A percentile compares a stretch with the other conserved stretches of the same genome.
Conservation (phyloP, 1,140 invertebrate species). For the Camponotus floridanus region DNA sequence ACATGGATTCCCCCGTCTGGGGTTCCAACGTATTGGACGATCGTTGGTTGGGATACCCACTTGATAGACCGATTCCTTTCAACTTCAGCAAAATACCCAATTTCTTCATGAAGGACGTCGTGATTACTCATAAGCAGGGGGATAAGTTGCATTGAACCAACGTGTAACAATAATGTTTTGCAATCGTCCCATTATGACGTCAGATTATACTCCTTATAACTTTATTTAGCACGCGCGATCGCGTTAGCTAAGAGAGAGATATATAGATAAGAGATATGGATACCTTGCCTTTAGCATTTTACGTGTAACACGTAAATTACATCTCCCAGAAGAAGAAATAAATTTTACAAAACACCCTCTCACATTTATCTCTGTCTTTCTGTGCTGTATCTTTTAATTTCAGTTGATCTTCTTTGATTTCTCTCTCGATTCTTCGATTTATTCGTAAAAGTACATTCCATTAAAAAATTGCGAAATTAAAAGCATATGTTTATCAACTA, state of each 20-base stretch:
- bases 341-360: conserved; percentile 30
- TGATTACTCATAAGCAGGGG: conserved; percentile 86
- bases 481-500: background rate
- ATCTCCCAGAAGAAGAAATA: background rate
- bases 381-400: background rate
- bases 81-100: conserved; percentile 86
- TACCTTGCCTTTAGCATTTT: background rate
- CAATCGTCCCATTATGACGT: background rate
- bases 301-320: background rate
- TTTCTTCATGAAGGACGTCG: conserved; percentile 88
- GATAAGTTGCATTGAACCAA: conserved; percentile 77
- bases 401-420: background rate
- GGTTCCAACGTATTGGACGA: conserved; percentile 73
- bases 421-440: background rate
- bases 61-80: conserved; percentile 86
- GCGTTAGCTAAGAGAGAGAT: background rate
- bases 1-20: conserved; percentile 71
- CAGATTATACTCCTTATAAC: background rate
- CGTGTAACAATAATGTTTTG: conserved; percentile 58
- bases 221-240: conserved; percentile 8
- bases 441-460: background rate
- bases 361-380: conserved; percentile 21
- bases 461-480: too few species aligned
- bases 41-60: conserved; percentile 85
- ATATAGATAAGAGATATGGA: background rate